Conservation (phyloP, 1,140 invertebrate genomes). For the Apis dorsata region DNA sequence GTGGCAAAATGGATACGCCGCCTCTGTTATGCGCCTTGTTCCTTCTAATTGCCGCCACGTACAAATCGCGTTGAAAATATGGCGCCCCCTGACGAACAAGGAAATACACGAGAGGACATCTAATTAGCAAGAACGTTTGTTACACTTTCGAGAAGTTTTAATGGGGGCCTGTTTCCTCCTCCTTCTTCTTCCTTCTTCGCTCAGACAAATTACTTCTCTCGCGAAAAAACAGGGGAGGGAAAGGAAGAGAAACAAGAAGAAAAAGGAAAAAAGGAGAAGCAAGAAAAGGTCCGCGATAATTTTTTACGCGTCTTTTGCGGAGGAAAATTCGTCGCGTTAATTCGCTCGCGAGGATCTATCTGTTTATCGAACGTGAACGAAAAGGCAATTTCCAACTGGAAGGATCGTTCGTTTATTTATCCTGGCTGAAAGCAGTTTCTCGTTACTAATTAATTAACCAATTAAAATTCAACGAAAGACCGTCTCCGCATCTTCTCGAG, state of each 20-base stretch:
- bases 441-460: constrained; percentile 39
- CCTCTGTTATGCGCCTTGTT: constrained; percentile 24
- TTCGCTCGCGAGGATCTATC: background rate
- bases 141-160: constrained; percentile 27
- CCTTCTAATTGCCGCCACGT: constrained; percentile 38
- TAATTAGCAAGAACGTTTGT: constrained; percentile 42
- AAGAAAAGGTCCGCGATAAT: background rate
- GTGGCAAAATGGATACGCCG: constrained; percentile 18
- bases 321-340: background rate
- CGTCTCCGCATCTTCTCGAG: background rate
- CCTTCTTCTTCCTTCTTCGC: background rate
- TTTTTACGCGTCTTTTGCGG: background rate
- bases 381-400: background rate
- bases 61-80: constrained; percentile 43
- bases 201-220: background rate
- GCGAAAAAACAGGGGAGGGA: too few relatives aligned
- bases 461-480: constrained; percentile 34
- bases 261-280: too few relatives aligned
- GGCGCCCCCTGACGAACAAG: constrained; percentile 3
- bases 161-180: background rate
- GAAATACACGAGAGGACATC: constrained; percentile 15
- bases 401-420: constrained; percentile 6
- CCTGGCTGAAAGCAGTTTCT: background rate
- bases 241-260: too few relatives aligned
- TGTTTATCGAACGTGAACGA: constrained; percentile 2